Evolutionary conservation across 53 echinoderm and acorn worm species (phyloP).

Genomic region (Echinarachnius parma): DNA sequence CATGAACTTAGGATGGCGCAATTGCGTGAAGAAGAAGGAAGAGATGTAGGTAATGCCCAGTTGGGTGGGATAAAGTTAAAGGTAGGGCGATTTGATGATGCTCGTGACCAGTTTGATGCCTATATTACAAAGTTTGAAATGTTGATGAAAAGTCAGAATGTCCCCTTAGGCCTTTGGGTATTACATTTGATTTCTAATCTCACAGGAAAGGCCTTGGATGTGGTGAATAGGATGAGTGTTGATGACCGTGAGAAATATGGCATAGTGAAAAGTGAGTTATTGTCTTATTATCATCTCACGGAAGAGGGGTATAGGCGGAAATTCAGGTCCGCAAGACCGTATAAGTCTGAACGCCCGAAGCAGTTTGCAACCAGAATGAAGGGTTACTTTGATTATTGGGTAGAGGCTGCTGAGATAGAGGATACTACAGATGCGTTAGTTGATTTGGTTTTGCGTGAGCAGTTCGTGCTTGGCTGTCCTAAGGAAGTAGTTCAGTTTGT

Average conservation of each 20-base stretch:
- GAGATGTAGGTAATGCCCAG: neutral
- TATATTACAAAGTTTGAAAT: neutral
- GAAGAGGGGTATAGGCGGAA: neutral
- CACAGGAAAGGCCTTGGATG: constrained; percentile 1
- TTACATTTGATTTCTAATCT: neutral
- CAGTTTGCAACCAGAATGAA: constrained; percentile 7
- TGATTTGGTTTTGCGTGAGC: neutral
- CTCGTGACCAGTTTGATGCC: neutral
- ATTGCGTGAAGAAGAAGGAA: neutral
- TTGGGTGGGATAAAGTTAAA: neutral
- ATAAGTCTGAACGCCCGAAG: neutral
- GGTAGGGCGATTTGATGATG: neutral
- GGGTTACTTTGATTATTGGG: neutral
- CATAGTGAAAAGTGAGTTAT: neutral
- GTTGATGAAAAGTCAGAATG: constrained; percentile 2
- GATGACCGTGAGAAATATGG: neutral
- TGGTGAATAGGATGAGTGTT: neutral
- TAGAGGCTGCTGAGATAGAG: neutral
- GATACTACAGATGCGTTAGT: neutral
- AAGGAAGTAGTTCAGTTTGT: neutral
- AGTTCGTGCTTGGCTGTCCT: neutral
- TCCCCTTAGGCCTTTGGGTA: neutral
- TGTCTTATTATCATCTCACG: neutral
- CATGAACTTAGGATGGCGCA: neutral
- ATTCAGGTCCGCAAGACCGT: neutral